Conservation (phyloP, 2,113 vertebrate genomes). For the Rallus limicola region DNA sequence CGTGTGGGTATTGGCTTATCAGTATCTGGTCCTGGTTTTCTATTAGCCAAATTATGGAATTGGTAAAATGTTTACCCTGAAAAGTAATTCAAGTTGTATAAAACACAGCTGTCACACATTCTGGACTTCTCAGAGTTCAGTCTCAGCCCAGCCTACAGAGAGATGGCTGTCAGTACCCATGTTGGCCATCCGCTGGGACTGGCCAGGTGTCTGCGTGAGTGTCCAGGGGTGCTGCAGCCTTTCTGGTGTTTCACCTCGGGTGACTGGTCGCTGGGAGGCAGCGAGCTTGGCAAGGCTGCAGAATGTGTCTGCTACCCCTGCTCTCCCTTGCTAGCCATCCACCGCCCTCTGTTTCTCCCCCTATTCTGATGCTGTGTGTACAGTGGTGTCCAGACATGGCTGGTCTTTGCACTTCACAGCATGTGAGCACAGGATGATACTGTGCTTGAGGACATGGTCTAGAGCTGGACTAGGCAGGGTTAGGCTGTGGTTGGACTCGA, state of each 20-base stretch:
- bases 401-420: neutral
- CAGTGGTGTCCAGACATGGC: fast-evolving
- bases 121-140: neutral
- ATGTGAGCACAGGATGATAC: neutral
- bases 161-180: fast-evolving
- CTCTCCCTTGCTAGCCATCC: fast-evolving
- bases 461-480: no score
- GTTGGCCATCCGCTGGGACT: no score
- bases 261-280: fast-evolving
- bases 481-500: no score
- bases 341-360: neutral
- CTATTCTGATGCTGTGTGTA: neutral
- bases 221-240: fast-evolving
- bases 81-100: neutral
- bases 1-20: neutral
- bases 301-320: neutral
- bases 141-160: neutral
- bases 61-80: neutral
- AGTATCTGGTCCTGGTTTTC: neutral
- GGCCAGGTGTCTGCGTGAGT: fast-evolving
- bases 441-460: no score
- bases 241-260: neutral
- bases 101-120: neutral
- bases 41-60: neutral
- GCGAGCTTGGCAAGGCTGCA: neutral